A percentile compares a stretch with the other conserved stretches of the same genome.
Conservation (phyloP, 2,113 vertebrate species). For the Melanotaenia duboulayi region DNA sequence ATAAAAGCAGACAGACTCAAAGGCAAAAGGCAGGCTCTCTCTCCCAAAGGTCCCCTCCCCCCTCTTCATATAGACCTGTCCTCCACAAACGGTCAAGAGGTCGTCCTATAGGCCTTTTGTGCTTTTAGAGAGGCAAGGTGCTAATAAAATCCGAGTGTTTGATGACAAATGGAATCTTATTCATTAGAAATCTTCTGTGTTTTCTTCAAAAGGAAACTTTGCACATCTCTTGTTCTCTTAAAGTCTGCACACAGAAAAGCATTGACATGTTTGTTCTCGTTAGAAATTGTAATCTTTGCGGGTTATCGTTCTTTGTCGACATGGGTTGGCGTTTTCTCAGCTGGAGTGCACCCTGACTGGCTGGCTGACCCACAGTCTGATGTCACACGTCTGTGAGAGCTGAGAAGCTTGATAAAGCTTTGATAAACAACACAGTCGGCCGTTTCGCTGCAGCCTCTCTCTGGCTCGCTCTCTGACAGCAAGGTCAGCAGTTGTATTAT, state of each 20-base stretch:
- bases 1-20: constrained; percentile 32
- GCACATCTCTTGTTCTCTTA: background rate
- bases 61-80: constrained; percentile 37
- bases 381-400: constrained; percentile 65
- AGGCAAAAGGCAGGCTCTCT: constrained; percentile 38
- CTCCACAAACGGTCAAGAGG: constrained; percentile 60
- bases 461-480: constrained; percentile 71
- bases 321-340: constrained; percentile 27
- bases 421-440: constrained; percentile 72
- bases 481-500: constrained; percentile 84
- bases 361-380: constrained; percentile 62
- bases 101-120: constrained; percentile 52
- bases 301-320: constrained; percentile 47
- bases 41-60: constrained; percentile 25
- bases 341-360: constrained; percentile 34
- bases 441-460: constrained; percentile 67
- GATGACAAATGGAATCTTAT: constrained; percentile 16
- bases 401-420: constrained; percentile 72
- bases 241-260: background rate
- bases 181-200: constrained; percentile 4
- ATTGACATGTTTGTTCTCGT: constrained; percentile 7
- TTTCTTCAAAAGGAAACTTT: background rate
- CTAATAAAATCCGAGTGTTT: constrained; percentile 49
- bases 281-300: constrained; percentile 26
- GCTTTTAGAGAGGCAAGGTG: constrained; percentile 27